Evolutionary conservation across 2,888 invertebrate species (phyloP).

Genomic region (Nemotelus pantherinus): DNA sequence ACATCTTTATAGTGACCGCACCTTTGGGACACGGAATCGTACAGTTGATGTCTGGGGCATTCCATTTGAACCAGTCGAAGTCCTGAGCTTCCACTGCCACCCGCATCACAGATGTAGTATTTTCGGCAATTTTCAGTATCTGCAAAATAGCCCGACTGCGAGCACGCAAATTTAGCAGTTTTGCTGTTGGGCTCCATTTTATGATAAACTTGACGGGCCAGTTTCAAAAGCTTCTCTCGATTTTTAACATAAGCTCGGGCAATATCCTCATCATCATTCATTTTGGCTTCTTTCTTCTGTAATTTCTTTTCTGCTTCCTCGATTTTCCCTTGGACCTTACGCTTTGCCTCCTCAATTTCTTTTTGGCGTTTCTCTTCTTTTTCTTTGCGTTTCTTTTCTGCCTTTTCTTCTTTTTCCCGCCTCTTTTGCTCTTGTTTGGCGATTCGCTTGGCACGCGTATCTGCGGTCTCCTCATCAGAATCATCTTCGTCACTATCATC

Average conservation of each 20-base stretch:
- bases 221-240: slow-evolving; percentile 24
- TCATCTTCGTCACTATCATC: slow-evolving; percentile 33
- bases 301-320: background rate
- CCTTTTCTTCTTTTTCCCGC: background rate
- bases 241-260: slow-evolving; percentile 24
- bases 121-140: slow-evolving; percentile 51
- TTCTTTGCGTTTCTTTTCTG: background rate
- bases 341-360: background rate
- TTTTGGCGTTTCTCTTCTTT: background rate
- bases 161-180: slow-evolving; percentile 48
- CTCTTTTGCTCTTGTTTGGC: background rate
- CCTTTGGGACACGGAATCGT: slow-evolving; percentile 24
- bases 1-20: background rate
- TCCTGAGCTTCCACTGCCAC: slow-evolving; percentile 12
- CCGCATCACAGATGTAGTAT: slow-evolving; percentile 52
- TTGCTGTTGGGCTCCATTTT: background rate
- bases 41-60: slow-evolving; percentile 49
- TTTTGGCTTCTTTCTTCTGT: background rate
- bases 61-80: slow-evolving; percentile 46
- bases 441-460: background rate
- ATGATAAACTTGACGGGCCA: slow-evolving; percentile 15
- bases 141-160: slow-evolving; percentile 49
- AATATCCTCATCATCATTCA: background rate
- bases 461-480: slow-evolving; percentile 14
- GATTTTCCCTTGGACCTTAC: background rate